These are phyloP conservation scores for Corythornis madagascariensis DNA, from an alignment of 2,113 vertebrate genomes.

Conservation along the genomic window DNA sequence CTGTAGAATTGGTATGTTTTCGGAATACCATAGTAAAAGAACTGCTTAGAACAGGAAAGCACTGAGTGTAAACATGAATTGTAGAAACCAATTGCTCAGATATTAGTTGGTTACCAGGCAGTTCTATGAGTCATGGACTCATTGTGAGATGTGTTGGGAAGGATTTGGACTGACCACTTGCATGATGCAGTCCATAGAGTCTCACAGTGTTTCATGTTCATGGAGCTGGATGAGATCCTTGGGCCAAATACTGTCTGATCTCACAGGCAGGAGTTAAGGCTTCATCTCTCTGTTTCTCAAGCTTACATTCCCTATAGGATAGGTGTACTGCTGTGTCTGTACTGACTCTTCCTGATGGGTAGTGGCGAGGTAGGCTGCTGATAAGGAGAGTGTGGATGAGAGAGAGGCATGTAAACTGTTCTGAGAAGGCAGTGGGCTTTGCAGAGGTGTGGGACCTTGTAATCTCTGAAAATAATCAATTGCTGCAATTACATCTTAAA, in stretches of 20 bases:
- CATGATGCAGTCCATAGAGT: background rate
- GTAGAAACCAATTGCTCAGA: background rate
- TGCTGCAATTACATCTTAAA: background rate
- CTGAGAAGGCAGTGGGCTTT: background rate
- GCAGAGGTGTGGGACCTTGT: accelerated
- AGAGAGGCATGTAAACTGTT: background rate
- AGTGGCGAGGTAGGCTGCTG: background rate
- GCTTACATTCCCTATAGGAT: background rate
- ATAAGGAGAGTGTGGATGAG: background rate
- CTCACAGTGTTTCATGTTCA: background rate
- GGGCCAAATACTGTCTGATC: background rate
- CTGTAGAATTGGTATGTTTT: background rate
- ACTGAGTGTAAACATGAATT: background rate
- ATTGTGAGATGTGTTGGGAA: background rate
- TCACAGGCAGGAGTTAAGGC: background rate
- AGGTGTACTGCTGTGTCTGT: accelerated
- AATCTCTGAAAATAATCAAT: background rate
- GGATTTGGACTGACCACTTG: background rate
- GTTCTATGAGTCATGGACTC: background rate
- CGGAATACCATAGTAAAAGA: background rate
- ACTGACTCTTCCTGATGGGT: background rate
- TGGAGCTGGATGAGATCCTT: background rate
- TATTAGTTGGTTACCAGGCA: background rate
- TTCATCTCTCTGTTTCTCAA: background rate
- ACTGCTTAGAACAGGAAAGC: background rate